Percentiles rank a stretch among this genome's conserved stretches.
phyloP scores from a whole-genome alignment of 2,113 vertebrate species.

The Fregata magnificens region DNA sequence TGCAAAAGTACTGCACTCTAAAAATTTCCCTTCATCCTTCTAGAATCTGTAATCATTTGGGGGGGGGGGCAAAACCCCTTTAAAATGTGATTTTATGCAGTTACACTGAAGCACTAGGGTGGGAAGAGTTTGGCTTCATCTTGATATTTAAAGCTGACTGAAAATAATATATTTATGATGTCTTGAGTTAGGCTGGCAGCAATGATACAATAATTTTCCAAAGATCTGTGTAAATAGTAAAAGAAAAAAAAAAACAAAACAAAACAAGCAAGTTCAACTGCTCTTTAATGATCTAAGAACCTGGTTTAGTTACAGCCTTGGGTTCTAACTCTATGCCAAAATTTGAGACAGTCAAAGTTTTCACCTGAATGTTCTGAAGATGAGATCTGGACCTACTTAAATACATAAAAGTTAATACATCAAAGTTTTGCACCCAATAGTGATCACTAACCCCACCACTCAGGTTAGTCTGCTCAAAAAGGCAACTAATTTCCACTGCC shows the following conservation, averaged over 20 bases:
- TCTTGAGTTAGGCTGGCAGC: background rate
- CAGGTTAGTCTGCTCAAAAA: background rate
- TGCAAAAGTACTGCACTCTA: background rate
- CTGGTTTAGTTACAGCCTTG: background rate
- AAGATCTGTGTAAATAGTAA: background rate
- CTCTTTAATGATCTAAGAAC: background rate
- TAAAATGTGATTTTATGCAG: background rate
- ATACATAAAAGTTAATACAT: background rate
- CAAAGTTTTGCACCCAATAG: background rate
- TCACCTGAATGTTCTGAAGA: background rate
- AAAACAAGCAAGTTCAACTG: background rate
- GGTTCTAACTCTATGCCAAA: background rate
- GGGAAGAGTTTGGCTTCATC: background rate
- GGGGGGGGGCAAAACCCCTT: fast-evolving
- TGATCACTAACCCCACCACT: background rate
- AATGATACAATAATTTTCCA: background rate
- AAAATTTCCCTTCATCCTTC: background rate
- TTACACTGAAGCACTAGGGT: background rate
- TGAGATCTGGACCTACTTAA: background rate
- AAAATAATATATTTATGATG: background rate
- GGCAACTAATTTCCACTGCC: background rate
- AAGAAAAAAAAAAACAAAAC: background rate
- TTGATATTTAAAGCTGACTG: background rate
- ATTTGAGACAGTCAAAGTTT: background rate
- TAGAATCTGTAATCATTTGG: background rate